These are phyloP conservation scores for Sisor rabdophorus DNA, from an alignment of 2,113 vertebrate species.

Conservation along the genomic window DNA sequence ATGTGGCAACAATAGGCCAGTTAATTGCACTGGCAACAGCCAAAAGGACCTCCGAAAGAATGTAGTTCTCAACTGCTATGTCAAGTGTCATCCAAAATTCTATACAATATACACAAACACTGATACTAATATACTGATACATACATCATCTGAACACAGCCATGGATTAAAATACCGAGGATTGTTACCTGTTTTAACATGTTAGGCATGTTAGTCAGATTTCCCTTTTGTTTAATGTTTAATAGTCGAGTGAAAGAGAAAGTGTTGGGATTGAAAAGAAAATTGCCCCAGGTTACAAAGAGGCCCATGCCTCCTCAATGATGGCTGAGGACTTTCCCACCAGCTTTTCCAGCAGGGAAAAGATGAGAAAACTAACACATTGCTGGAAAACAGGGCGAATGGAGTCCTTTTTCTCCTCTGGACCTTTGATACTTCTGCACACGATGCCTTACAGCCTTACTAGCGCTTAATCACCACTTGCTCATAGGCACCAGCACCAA, in stretches of 20 bases:
- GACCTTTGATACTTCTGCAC: constrained; percentile 33
- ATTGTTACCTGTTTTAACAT: neutral
- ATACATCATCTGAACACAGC: neutral
- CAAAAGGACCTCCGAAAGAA: too few species aligned
- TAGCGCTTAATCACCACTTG: constrained; percentile 87
- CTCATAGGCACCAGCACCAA: constrained; percentile 88
- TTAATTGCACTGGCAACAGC: too few species aligned
- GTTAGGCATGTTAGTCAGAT: neutral
- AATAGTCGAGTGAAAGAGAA: neutral
- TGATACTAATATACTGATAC: neutral
- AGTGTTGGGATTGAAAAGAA: neutral
- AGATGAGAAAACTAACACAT: constrained; percentile 34
- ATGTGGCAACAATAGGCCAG: too few species aligned
- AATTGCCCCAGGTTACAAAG: constrained; percentile 15
- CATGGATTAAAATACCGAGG: neutral
- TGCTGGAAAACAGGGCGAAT: constrained; percentile 46
- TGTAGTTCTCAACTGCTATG: too few species aligned
- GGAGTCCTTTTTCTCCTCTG: constrained; percentile 9
- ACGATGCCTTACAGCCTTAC: constrained; percentile 26
- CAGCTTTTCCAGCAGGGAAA: neutral
- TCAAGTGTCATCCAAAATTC: neutral
- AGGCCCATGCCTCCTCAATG: neutral
- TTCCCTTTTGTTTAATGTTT: constrained; percentile 1
- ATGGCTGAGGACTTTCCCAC: constrained; percentile 21
- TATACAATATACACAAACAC: neutral